Evolutionary conservation across 2,888 invertebrate genomes (phyloP), one percentile per base, ranked within the genome.

Genomic region (Sinodicranocentrus sp.): DNA sequence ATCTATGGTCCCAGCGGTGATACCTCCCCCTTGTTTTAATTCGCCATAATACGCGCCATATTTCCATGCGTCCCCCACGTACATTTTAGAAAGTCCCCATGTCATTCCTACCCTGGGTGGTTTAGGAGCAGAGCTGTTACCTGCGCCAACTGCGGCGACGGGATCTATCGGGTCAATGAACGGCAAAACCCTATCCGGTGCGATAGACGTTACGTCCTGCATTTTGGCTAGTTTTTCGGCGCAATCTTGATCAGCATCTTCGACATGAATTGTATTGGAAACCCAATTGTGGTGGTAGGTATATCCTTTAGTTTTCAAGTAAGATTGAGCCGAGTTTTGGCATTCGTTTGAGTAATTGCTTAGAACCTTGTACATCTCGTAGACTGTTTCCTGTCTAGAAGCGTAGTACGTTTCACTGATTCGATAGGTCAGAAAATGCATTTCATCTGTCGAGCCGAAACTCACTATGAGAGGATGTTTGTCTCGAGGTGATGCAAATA

Each of bases 211-310:
- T 0, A 76, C 76, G 15, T 76, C 76, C 2, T 25, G 6, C 76
- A 76, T 65, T 5, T 33, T n/a, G 13, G 65, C 39, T n/a, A 76
- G 54, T 54, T 1, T 76, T 48, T 17, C 15, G 2, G 39, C 67
- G 28, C 76, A 76, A 0, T 21, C 39, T 8, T 1, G 21, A 23
- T 76, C 76, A 0, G 76, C 76, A 39, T 52, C 25, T 33, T 23
- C 0, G 28, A 76, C 33, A 3, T 52, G 23, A 10, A 76, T 21
- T 8, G 33, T 33, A 39, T 76, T 76, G 21, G 76, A 33, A 1
- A 65, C 43, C 76, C 76, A 76, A 65, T 65, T 48, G 15, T 19
- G n/a, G 8, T 65, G 26, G 48, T 65, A 76, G 6, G 28, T 39
- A 23, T 76, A 76, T 1, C 28, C 17, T 8, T 26, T 23, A 5